These are phyloP conservation scores for Pangasius krempfi DNA, from an alignment of 2,797 vertebrate genomes.

Conservation along the genomic window DNA sequence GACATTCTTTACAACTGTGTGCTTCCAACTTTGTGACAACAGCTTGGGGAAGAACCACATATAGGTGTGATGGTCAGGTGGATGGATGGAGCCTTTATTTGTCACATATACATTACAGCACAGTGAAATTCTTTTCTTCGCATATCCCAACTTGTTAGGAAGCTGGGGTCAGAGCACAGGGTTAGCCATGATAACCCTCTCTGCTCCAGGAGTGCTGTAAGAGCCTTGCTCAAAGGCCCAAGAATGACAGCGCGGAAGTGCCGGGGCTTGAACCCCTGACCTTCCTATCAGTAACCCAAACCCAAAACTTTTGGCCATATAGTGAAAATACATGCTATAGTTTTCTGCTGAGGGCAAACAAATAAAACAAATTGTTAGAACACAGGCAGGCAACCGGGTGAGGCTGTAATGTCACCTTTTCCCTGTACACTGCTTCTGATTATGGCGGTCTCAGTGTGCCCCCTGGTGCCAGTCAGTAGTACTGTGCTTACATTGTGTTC, in stretches of 20 bases:
- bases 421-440: background rate
- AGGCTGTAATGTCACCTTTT: background rate
- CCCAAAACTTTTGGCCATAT: background rate
- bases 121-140: no score
- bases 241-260: no score
- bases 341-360: background rate
- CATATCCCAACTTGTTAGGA: no score
- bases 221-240: no score
- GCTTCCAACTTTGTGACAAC: background rate
- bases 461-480: background rate
- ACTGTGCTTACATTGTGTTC: background rate
- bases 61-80: background rate
- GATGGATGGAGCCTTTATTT: no score
- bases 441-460: background rate
- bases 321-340: background rate
- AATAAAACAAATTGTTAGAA: background rate
- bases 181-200: no score
- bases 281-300: no score
- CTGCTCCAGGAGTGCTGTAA: no score
- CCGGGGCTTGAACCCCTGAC: no score
- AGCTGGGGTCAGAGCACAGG: no score
- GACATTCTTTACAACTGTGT: background rate
- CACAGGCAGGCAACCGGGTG: background rate
- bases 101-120: no score
- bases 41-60: no score